Percentiles rank a stretch among this genome's conserved stretches.
phyloP scores from a whole-genome alignment of 2,797 vertebrate species.

The Myripristis jacobus region DNA sequence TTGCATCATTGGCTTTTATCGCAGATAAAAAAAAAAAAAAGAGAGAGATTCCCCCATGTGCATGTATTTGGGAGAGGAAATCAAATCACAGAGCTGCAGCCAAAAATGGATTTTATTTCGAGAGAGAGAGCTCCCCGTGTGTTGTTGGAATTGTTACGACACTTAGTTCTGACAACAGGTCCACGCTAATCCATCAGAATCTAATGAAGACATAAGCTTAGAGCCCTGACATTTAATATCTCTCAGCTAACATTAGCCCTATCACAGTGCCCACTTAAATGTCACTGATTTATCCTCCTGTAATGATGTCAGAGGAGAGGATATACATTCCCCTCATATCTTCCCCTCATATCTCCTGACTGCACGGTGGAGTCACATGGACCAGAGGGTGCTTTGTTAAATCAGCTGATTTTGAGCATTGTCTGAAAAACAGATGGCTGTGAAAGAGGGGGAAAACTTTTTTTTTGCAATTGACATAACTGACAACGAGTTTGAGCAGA shows the following conservation, averaged over 20 bases:
- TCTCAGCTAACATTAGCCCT: slow-evolving; percentile 16
- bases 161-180: slow-evolving; percentile 5
- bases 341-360: background rate
- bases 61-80: slow-evolving; percentile 3
- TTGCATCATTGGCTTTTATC: too few species aligned
- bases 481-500: background rate
- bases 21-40: too few species aligned
- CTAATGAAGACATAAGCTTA: background rate
- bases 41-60: too few species aligned
- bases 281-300: background rate
- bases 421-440: background rate
- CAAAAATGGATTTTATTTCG: slow-evolving; percentile 2
- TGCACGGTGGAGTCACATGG: background rate
- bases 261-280: slow-evolving; percentile 16
- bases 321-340: background rate
- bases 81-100: slow-evolving; percentile 6
- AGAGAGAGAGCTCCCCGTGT: slow-evolving; percentile 10
- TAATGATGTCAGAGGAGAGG: slow-evolving; percentile 16
- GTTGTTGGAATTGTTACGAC: slow-evolving; percentile 7
- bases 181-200: slow-evolving; percentile 18
- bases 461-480: background rate
- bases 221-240: slow-evolving; percentile 20
- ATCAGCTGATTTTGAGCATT: slow-evolving; percentile 8
- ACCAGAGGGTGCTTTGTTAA: background rate
- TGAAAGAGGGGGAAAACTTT: background rate